phyloP scores from a whole-genome alignment of 2,113 vertebrate species.

The Scartelaos histophorus region DNA sequence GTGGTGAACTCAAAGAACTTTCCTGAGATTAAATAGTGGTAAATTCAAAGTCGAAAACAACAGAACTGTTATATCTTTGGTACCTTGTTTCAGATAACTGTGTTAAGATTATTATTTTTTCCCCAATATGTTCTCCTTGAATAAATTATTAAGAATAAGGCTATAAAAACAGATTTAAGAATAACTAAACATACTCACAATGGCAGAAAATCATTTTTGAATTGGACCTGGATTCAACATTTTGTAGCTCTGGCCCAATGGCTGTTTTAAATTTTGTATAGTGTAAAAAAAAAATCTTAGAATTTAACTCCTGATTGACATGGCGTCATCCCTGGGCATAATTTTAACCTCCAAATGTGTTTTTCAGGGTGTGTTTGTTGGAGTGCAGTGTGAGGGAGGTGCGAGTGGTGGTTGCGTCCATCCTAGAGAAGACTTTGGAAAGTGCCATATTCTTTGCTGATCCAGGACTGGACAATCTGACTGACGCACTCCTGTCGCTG shows the following conservation, averaged over 20 bases:
- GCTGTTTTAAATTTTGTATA: background rate
- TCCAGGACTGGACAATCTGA: constrained; percentile 84
- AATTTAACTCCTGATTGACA: background rate
- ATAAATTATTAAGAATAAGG: background rate
- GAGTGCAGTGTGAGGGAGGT: constrained; percentile 96
- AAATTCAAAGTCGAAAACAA: constrained; percentile 6
- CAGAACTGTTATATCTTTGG: background rate
- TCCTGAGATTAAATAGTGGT: background rate
- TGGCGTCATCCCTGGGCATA: background rate
- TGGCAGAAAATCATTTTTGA: no score
- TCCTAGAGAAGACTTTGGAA: constrained; percentile 96
- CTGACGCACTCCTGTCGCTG: constrained; percentile 88
- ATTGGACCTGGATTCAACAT: background rate
- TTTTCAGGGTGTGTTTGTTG: constrained; percentile 87
- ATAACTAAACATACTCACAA: no score
- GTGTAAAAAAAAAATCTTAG: background rate
- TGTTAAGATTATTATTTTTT: background rate
- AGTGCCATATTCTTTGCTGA: constrained; percentile 92
- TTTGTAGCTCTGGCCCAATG: background rate
- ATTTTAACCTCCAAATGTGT: constrained; percentile 1
- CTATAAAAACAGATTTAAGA: background rate
- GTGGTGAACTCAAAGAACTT: constrained; percentile 6
- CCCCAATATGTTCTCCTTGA: background rate
- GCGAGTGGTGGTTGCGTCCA: constrained; percentile 89
- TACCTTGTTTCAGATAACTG: background rate